Conservation (phyloP, 2,797 vertebrate species). For the Gymnoscopelus microlampas region DNA sequence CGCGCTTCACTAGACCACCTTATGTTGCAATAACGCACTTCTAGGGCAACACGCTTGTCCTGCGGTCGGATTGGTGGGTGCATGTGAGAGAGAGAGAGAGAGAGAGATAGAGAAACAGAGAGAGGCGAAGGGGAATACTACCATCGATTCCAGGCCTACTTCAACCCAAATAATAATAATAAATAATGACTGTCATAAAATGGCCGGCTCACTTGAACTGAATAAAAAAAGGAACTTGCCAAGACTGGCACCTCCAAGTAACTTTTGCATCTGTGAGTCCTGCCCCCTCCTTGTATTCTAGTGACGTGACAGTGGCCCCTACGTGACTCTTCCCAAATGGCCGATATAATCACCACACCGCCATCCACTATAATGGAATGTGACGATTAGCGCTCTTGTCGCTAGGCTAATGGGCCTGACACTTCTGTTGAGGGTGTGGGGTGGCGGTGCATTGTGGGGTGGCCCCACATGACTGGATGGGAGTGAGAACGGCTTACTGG, state of each 20-base stretch:
- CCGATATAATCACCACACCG: constrained; percentile 81
- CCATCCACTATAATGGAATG: constrained; percentile 90
- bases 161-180: constrained; percentile 27
- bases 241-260: constrained; percentile 50
- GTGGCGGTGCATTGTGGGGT: constrained; percentile 54
- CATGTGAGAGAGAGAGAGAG: too few relatives aligned
- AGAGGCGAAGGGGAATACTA: constrained; percentile 26
- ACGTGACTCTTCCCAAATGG: constrained; percentile 88
- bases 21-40: constrained; percentile 16
- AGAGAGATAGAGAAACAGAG: too few relatives aligned
- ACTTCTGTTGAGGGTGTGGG: constrained; percentile 71
- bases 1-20: constrained; percentile 42
- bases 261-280: constrained; percentile 46
- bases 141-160: constrained; percentile 39
- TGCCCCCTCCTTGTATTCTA: constrained; percentile 61
- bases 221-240: not conserved
- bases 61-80: too few relatives aligned
- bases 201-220: not conserved
- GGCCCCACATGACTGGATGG: constrained; percentile 54
- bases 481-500: constrained; percentile 38
- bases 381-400: constrained; percentile 85
- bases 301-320: constrained; percentile 69
- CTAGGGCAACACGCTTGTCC: not conserved
- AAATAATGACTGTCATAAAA: constrained; percentile 3
- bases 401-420: constrained; percentile 85